Evolutionary conservation across 2,797 vertebrate species (phyloP).

Genomic region (Hemibagrus guttatus): DNA sequence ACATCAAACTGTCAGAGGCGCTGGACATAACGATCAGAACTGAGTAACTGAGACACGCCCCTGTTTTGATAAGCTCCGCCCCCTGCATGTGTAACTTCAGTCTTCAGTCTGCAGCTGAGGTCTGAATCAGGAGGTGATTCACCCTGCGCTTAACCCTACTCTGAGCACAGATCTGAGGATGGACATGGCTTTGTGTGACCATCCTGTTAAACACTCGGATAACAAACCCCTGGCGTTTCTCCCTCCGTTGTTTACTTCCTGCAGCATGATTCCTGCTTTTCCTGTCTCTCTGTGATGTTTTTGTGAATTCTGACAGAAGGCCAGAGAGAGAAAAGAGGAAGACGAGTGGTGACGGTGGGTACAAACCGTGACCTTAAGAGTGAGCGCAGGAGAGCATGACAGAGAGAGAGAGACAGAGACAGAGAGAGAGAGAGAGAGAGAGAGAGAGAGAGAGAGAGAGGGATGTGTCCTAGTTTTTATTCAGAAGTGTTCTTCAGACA

Average conservation of each 20-base stretch:
- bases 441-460: background rate
- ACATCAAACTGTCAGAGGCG: too few species aligned
- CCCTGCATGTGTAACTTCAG: background rate
- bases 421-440: background rate
- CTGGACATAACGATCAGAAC: too few species aligned
- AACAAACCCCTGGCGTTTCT: slow-evolving; percentile 16
- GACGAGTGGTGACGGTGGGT: slow-evolving; percentile 47
- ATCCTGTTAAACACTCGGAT: slow-evolving; percentile 11
- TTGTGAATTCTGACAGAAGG: slow-evolving; percentile 57
- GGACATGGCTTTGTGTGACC: background rate
- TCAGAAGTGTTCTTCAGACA: slow-evolving; percentile 41
- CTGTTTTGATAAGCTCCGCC: too few species aligned
- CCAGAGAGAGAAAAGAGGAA: slow-evolving; percentile 37
- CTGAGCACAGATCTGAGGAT: background rate
- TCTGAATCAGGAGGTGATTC: background rate
- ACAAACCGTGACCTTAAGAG: slow-evolving; percentile 51
- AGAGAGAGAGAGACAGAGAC: slow-evolving; percentile 26
- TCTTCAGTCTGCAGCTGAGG: background rate
- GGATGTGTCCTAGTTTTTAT: slow-evolving; percentile 34
- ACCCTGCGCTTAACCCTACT: background rate
- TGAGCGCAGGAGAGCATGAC: slow-evolving; percentile 54
- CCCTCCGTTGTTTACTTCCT: background rate
- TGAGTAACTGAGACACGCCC: too few species aligned
- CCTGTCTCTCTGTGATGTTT: slow-evolving; percentile 69
- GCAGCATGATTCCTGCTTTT: too few species aligned